Conservation (phyloP, 2,797 vertebrate species). For the Dendrocincla tyrannina region DNA sequence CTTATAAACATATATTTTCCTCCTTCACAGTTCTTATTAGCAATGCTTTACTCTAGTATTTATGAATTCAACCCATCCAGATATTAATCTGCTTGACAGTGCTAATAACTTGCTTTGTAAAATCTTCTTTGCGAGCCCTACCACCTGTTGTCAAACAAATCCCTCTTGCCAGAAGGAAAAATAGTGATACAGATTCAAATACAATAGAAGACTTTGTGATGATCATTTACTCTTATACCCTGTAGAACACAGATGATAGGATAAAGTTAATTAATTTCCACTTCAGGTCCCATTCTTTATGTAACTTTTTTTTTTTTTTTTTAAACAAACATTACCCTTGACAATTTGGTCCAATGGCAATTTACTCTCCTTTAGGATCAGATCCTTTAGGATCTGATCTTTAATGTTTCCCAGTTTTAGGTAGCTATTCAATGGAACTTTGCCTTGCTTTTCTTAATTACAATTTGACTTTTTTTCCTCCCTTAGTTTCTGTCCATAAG, state of each 20-base stretch:
- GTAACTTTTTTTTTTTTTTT: background rate
- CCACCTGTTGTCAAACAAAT: background rate
- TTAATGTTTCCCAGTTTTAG: background rate
- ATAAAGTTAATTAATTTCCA: background rate
- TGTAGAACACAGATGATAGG: background rate
- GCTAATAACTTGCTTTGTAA: background rate
- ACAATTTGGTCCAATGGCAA: background rate
- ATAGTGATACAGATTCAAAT: background rate
- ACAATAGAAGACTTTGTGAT: background rate
- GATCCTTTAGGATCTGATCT: too few species aligned
- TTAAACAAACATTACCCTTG: background rate
- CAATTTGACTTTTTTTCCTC: background rate
- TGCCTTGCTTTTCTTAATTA: background rate
- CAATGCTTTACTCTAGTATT: background rate
- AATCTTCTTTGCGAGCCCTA: background rate
- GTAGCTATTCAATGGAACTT: accelerated
- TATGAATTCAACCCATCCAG: background rate
- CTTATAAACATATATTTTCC: background rate
- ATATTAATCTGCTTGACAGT: background rate
- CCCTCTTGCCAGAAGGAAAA: background rate
- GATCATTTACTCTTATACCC: background rate
- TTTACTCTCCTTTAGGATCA: background rate
- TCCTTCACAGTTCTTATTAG: background rate
- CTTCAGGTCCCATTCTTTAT: background rate
- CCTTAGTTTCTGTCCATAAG: background rate